Percentiles rank a stretch among this genome's conserved stretches.
These are phyloP conservation scores for Cryptocheilus praepositus DNA, from an alignment of 2,888 invertebrate genomes.

Conservation along the genomic window DNA sequence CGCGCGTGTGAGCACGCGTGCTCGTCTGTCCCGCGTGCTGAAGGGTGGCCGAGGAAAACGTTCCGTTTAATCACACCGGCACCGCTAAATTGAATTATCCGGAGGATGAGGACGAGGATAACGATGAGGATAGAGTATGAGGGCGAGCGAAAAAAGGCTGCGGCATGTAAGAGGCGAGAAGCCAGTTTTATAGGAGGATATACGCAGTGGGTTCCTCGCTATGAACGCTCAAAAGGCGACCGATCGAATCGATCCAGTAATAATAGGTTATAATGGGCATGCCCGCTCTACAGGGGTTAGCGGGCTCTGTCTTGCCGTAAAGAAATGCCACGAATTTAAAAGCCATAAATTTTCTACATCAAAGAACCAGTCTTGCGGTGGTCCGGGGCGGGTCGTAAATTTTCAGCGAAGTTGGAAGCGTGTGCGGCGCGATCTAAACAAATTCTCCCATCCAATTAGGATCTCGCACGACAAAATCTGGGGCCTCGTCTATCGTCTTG, in stretches of 20 bases:
- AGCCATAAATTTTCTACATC: constrained; percentile 50
- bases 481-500: constrained; percentile 15
- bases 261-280: constrained; percentile 53
- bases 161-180: background rate
- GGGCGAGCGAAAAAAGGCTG: constrained; percentile 22
- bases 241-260: constrained; percentile 38
- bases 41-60: constrained; percentile 33
- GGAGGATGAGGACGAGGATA: constrained; percentile 8
- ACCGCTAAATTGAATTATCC: constrained; percentile 52
- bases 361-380: constrained; percentile 6
- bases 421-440: constrained; percentile 29
- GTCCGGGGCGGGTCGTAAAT: constrained; percentile 34
- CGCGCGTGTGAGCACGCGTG: background rate
- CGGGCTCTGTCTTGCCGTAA: constrained; percentile 8
- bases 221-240: too few relatives aligned
- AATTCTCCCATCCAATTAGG: constrained; percentile 41
- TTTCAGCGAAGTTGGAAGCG: constrained; percentile 9
- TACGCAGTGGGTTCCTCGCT: background rate
- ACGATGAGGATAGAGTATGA: constrained; percentile 5
- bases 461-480: constrained; percentile 15
- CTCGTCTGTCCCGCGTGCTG: constrained; percentile 15
- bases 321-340: constrained; percentile 27
- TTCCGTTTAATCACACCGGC: constrained; percentile 49
- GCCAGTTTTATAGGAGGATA: constrained; percentile 10
- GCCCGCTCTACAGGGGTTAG: constrained; percentile 23